These are phyloP conservation scores for Oophaga sylvatica DNA, from an alignment of 2,797 vertebrate genomes.

Conservation along the genomic window DNA sequence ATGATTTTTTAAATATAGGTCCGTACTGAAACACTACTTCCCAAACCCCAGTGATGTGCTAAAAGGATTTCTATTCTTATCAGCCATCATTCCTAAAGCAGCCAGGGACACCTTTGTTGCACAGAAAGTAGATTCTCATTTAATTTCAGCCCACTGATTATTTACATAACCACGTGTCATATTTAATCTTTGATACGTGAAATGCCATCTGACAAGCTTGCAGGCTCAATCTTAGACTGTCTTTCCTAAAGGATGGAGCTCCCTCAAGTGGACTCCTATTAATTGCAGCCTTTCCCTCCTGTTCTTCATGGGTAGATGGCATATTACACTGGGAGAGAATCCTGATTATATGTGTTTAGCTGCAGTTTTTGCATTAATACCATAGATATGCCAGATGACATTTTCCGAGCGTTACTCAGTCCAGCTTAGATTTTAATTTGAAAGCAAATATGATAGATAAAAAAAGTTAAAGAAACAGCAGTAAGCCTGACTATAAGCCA, in stretches of 20 bases:
- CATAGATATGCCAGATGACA: background rate
- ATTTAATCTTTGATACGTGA: background rate
- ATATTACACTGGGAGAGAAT: background rate
- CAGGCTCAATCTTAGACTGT: background rate
- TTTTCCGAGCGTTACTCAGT: background rate
- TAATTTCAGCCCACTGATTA: constrained; percentile 50
- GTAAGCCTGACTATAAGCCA: constrained; percentile 6
- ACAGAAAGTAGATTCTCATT: constrained; percentile 31
- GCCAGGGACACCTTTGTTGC: constrained; percentile 35
- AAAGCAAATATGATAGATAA: background rate
- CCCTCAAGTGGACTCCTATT: constrained; percentile 70
- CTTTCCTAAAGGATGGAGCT: constrained; percentile 67
- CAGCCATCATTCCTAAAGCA: constrained; percentile 53
- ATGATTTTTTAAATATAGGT: constrained; percentile 64
- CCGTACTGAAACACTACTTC: constrained; percentile 62
- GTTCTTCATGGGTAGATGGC: background rate
- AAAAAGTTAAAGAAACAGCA: background rate
- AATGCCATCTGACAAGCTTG: background rate
- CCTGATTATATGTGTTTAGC: background rate
- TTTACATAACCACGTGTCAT: constrained; percentile 47
- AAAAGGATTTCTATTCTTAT: constrained; percentile 58
- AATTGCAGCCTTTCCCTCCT: constrained; percentile 19
- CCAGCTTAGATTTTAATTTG: background rate
- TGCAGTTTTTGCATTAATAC: background rate
- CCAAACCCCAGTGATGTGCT: constrained; percentile 33